A percentile compares a stretch with the other conserved stretches of the same genome.
Conservation (phyloP, 2,888 invertebrate genomes). For the Matsumyia berberina region DNA sequence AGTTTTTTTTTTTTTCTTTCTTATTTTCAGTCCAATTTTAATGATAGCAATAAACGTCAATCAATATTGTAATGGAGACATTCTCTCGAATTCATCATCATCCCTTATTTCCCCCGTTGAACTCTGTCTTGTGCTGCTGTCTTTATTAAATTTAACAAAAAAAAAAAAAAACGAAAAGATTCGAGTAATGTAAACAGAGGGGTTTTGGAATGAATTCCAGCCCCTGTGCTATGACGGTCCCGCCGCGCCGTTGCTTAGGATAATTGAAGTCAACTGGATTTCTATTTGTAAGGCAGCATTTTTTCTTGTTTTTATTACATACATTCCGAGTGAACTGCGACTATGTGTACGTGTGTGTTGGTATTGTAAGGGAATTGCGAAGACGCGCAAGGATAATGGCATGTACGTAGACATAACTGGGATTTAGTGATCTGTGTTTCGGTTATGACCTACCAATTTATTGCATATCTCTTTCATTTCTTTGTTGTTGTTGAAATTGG, state of each 20-base stretch:
- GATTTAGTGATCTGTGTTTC: conserved; percentile 68
- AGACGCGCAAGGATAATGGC: conserved; percentile 46
- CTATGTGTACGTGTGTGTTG: conserved; percentile 30
- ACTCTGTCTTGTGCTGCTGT: conserved; percentile 58
- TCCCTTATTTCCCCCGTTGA: conserved; percentile 57
- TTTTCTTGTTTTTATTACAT: conserved; percentile 56
- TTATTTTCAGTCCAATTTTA: conserved; percentile 61
- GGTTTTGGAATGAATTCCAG: conserved; percentile 57
- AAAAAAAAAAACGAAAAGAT: conserved; percentile 9
- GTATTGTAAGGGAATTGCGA: conserved; percentile 54
- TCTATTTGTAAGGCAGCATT: conserved; percentile 67
- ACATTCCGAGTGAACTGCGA: conserved; percentile 25
- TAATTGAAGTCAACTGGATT: conserved; percentile 75
- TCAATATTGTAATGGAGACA: conserved; percentile 75
- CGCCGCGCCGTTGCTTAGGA: conserved; percentile 56
- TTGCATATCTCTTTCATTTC: conserved; percentile 44
- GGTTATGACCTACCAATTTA: conserved; percentile 71
- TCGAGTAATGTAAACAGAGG: conserved; percentile 73
- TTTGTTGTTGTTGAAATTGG: conserved; percentile 54
- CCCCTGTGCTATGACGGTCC: conserved; percentile 36
- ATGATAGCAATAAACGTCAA: conserved; percentile 76
- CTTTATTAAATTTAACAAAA: conserved; percentile 70
- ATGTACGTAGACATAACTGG: conserved; percentile 41
- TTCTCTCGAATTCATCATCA: conserved; percentile 66
- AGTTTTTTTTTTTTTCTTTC: conserved; percentile 51